A percentile compares a stretch with the other conserved stretches of the same genome.
phyloP scores from a whole-genome alignment of 2,113 vertebrate species.

The Psilopsiagon aurifrons region DNA sequence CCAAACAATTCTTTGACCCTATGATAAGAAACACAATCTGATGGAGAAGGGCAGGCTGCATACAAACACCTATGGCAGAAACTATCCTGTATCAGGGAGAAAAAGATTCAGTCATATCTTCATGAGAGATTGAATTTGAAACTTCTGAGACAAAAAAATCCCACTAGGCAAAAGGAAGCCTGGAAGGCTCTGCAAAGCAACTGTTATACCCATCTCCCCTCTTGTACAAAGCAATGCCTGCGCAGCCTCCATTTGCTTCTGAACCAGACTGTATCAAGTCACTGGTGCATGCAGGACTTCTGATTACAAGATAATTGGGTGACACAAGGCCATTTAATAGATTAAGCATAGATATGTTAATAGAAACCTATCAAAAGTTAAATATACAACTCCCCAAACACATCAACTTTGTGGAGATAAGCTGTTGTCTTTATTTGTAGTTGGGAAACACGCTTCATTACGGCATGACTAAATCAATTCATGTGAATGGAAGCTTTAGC shows the following conservation, averaged over 20 bases:
- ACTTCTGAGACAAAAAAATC: rapidly evolving
- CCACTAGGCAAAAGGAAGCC: not conserved
- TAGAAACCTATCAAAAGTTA: not conserved
- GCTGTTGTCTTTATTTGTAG: not conserved
- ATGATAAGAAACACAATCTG: rapidly evolving
- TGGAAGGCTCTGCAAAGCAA: not conserved
- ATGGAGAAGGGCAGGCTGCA: not conserved
- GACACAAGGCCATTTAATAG: not conserved
- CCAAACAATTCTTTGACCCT: not conserved
- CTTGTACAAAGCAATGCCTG: rapidly evolving
- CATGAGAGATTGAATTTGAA: rapidly evolving
- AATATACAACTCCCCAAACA: not conserved
- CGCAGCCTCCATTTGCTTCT: not conserved
- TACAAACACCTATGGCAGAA: not conserved
- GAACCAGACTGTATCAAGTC: not conserved
- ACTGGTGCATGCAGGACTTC: not conserved
- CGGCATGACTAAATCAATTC: not conserved
- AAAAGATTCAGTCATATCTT: not conserved
- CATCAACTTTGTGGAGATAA: not conserved
- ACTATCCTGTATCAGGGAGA: not conserved
- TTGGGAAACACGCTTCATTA: not conserved
- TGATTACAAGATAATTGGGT: not conserved
- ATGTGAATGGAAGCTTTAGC: not conserved
- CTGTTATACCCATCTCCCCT: not conserved
- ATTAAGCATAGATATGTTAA: not conserved